Evolutionary conservation across 2,888 invertebrate species (phyloP), one percentile per base, ranked within the genome.

Genomic region (Drosophila paranaensis): DNA sequence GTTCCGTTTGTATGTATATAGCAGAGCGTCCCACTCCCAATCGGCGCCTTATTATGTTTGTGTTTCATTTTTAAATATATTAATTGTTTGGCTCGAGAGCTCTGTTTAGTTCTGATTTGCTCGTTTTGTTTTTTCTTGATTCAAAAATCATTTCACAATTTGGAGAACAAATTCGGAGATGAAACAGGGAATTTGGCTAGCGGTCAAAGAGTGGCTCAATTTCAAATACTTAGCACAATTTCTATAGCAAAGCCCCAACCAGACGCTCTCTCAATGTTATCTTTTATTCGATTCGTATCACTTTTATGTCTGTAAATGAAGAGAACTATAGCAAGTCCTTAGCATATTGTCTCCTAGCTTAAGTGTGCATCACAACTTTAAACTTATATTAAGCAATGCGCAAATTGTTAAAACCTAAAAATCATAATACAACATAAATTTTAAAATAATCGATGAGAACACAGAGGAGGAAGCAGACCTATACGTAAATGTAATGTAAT

Each of bases 131-230:
- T 73, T 78, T 74, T 82, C 82, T 73, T 50, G 2, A 79, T 74
- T 63, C 71, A 77, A 79, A 78, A 71, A 71, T 50, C 53, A 55
- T 55, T 62, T 53, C 42, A 50, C 39, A 43, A 71, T 40, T 61
- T 71, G 68, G 78, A 63, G 70, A 90, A 88, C 91, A 91, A 91
- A 91, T 91, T 91, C 91, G 91, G 91, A 81, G 77, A 58, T 68
- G 69, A 91, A 85, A 90, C 90, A 91, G 90, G 90, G 82, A 89
- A 65, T 68, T 72, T 67, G 74, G 60, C 64, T 66, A 61, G 50
- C 68, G 55, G 74, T 65, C 62, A 54, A 54, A 68, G 35, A 63
- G 67, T 73, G 74, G 74, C 74, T 60, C 43, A 64, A 74, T 71
- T 77, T 73, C 76, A 68, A 77, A 78, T 45, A 40, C 57, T 27